Conservation (phyloP, 2,888 invertebrate species). For the Aradus depressus region DNA sequence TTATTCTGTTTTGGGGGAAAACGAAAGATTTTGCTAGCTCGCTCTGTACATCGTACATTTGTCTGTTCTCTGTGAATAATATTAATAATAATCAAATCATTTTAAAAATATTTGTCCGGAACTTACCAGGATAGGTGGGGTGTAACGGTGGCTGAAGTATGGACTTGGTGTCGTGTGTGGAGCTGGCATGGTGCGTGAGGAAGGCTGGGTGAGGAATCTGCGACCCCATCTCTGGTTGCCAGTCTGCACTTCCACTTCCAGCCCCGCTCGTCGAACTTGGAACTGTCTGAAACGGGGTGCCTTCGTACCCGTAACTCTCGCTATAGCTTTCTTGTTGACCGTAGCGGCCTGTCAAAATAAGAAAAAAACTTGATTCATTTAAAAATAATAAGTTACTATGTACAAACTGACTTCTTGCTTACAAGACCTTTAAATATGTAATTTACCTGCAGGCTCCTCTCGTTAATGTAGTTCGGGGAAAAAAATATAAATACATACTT, state of each 20-base stretch:
- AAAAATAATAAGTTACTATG: background rate
- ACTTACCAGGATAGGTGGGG: constrained; percentile 40
- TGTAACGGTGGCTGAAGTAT: constrained; percentile 50
- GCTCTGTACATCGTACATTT: no score
- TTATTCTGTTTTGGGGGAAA: no score
- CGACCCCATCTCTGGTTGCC: constrained; percentile 28
- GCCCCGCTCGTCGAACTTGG: constrained; percentile 42
- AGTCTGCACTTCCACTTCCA: constrained; percentile 26
- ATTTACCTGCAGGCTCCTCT: no score
- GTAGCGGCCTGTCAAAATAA: constrained; percentile 36
- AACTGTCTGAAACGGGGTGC: constrained; percentile 66
- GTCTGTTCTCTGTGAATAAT: no score
- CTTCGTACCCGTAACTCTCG: constrained; percentile 43
- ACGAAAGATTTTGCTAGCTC: no score
- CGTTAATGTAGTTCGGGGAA: no score
- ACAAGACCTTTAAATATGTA: no score
- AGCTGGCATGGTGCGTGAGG: constrained; percentile 43
- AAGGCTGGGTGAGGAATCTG: constrained; percentile 33
- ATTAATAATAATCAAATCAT: no score
- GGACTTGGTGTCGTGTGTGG: constrained; percentile 41
- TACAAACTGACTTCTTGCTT: no score
- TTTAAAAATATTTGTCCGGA: background rate
- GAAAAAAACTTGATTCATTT: background rate
- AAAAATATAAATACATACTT: no score
- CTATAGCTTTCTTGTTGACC: constrained; percentile 42